Conservation (phyloP, 2,797 vertebrate genomes). For the Linurgus olivaceus region DNA sequence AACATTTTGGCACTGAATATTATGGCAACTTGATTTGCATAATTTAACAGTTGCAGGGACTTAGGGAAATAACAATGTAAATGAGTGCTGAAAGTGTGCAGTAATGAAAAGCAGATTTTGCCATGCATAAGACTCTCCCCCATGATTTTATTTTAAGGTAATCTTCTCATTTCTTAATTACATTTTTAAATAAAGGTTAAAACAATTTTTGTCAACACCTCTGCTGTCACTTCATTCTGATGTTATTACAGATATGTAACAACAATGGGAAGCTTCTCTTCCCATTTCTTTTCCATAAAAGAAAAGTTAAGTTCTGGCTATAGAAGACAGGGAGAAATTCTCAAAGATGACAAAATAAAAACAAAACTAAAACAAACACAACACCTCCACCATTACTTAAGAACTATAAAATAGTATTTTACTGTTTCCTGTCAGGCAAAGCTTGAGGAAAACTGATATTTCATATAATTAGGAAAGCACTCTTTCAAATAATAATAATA, state of each 20-base stretch:
- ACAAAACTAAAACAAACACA: neutral
- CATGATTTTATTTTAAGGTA: neutral
- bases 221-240: neutral
- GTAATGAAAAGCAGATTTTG: constrained; percentile 25
- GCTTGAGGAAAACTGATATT: constrained; percentile 32
- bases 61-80: constrained; percentile 64
- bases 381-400: neutral
- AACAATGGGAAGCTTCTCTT: neutral
- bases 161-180: constrained; percentile 29
- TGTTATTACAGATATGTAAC: neutral
- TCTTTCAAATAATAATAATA: neutral
- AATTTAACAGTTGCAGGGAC: constrained; percentile 61
- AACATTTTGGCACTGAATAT: constrained; percentile 57
- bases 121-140: neutral
- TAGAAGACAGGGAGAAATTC: neutral
- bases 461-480: constrained; percentile 31
- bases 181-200: constrained; percentile 30
- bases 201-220: neutral
- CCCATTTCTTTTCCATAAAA: neutral
- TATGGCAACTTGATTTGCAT: constrained; percentile 60
- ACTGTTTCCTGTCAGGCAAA: constrained; percentile 15
- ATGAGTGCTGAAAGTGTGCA: neutral
- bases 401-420: constrained; percentile 15
- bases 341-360: neutral
- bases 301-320: neutral